These are phyloP conservation scores for Galago senegalensis DNA, from an alignment of 2,797 vertebrate species.

Conservation along the genomic window DNA sequence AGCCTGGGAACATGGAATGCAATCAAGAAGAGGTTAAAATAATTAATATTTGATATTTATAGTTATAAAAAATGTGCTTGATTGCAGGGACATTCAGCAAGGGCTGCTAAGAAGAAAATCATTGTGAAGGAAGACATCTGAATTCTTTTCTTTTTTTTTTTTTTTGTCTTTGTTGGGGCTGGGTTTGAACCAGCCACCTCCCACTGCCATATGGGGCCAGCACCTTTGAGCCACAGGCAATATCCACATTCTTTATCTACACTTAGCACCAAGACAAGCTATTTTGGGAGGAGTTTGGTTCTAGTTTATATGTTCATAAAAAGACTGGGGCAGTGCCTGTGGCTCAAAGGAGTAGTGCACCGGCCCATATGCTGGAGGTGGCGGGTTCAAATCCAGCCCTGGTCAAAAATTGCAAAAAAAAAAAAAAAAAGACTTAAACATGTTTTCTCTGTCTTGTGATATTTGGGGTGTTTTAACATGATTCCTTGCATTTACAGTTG, in stretches of 20 bases:
- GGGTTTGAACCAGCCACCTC: too few relatives aligned
- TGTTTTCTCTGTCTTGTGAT: not conserved
- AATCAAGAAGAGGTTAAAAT: not conserved
- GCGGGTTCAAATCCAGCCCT: too few relatives aligned
- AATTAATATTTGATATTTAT: slow-evolving; percentile 13
- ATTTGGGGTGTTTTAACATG: not conserved
- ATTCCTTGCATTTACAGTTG: not conserved
- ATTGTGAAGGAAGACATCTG: not conserved
- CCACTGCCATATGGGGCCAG: too few relatives aligned
- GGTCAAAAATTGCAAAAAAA: not conserved
- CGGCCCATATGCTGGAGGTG: too few relatives aligned
- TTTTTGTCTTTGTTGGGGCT: too few relatives aligned
- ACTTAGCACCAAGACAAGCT: not conserved
- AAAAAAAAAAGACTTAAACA: slow-evolving; percentile 13
- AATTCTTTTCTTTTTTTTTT: too few relatives aligned
- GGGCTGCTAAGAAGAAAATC: not conserved
- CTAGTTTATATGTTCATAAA: not conserved
- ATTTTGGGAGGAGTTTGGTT: not conserved
- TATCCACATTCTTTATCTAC: not conserved
- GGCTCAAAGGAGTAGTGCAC: too few relatives aligned
- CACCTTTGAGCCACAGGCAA: too few relatives aligned
- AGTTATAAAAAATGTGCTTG: not conserved
- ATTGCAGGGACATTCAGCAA: not conserved
- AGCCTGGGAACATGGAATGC: not conserved
- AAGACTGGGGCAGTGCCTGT: not conserved